Conservation (phyloP, 2,888 invertebrate species). For the Uloborus plumipes region DNA sequence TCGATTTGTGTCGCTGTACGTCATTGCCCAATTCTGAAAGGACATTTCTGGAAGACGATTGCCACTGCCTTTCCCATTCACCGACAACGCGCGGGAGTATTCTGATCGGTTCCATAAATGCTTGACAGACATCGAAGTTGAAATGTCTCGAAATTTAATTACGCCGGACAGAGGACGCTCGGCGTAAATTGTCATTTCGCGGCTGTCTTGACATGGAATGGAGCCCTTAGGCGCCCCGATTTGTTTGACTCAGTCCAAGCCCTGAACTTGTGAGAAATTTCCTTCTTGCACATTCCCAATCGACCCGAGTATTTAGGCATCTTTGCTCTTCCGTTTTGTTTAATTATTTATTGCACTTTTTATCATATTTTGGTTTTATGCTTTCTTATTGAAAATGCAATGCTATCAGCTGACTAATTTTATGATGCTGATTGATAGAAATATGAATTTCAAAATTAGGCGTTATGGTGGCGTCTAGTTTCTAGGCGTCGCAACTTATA, state of each 20-base stretch:
- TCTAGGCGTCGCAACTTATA: no score
- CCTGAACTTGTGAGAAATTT: no score
- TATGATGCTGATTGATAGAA: no score
- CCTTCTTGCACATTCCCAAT: no score
- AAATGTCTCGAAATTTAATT: conserved; percentile 51
- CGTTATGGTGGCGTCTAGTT: no score
- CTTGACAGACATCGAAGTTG: conserved; percentile 31
- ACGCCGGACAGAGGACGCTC: conserved; percentile 30
- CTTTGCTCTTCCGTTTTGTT: no score
- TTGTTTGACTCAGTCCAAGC: background rate
- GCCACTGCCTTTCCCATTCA: conserved; percentile 1
- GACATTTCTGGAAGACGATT: conserved; percentile 4
- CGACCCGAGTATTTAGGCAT: no score
- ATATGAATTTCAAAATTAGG: no score
- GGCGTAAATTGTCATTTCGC: conserved; percentile 46
- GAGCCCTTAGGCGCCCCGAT: conserved; percentile 1
- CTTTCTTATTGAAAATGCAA: no score
- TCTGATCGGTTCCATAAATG: conserved; percentile 36
- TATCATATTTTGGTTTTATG: no score
- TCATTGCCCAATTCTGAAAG: background rate
- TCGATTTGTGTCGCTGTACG: conserved; percentile 10
- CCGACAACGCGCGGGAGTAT: conserved; percentile 16
- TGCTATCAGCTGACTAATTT: no score
- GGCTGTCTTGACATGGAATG: conserved; percentile 15
- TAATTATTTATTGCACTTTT: no score